Evolutionary conservation across 2,113 vertebrate species (phyloP).

Genomic region (Pterophyllum scalare): DNA sequence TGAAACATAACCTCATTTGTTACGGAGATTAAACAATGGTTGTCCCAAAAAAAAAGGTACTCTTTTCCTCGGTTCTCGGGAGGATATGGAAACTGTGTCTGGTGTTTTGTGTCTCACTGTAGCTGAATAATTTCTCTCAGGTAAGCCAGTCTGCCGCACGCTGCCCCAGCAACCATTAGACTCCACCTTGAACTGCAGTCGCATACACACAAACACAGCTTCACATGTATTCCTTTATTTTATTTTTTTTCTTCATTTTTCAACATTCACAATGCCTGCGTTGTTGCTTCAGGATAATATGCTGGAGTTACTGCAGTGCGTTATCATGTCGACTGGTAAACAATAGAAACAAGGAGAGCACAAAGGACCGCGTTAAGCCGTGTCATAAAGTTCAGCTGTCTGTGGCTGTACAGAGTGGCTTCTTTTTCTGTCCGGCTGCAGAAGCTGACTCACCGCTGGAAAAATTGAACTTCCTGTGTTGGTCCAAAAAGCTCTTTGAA

Average conservation of each 20-base stretch:
- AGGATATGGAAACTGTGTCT: constrained; percentile 3
- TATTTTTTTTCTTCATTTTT: background rate
- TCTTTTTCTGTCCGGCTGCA: constrained; percentile 12
- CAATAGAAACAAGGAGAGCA: background rate
- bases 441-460: constrained; percentile 69
- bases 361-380: background rate
- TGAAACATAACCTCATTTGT: background rate
- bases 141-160: background rate
- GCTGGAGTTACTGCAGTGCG: background rate
- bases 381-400: constrained; percentile 18
- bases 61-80: too few relatives aligned
- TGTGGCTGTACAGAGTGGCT: constrained; percentile 27
- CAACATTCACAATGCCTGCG: background rate
- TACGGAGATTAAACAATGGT: background rate
- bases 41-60: background rate
- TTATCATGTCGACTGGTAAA: background rate
- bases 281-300: background rate
- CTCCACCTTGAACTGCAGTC: background rate
- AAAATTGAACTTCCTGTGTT: constrained; percentile 67
- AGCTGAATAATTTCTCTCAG: constrained; percentile 1
- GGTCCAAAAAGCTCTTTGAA: constrained; percentile 48
- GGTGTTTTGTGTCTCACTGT: constrained; percentile 1
- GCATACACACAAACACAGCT: background rate
- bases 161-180: constrained; percentile 6
- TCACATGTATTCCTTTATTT: rapidly evolving